Evolutionary conservation across 2,888 invertebrate species (phyloP).

Genomic region (Timema podura): DNA sequence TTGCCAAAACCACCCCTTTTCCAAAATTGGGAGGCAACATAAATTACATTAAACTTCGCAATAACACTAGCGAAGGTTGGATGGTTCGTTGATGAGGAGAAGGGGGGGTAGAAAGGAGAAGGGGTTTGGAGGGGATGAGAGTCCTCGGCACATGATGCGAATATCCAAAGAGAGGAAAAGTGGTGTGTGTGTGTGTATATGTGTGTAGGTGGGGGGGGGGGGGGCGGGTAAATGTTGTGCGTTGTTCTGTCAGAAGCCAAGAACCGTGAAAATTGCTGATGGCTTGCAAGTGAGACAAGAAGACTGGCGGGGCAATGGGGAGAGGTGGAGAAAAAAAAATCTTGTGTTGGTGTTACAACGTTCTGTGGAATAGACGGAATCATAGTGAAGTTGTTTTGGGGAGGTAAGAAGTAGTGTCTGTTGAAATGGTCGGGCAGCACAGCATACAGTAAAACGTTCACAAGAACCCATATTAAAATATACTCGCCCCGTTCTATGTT

Average conservation of each 20-base stretch:
- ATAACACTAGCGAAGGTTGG: constrained; percentile 5
- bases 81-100: not conserved
- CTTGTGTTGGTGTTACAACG: not conserved
- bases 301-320: not conserved
- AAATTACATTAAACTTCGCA: constrained; percentile 17
- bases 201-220: too few relatives aligned
- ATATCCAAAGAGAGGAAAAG: not conserved
- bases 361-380: too few relatives aligned
- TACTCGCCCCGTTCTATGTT: too few relatives aligned
- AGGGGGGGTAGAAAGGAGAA: not conserved
- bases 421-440: too few relatives aligned
- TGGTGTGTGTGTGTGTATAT: too few relatives aligned
- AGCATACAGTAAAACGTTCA: too few relatives aligned
- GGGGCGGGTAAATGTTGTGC: too few relatives aligned
- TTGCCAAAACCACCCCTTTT: too few relatives aligned
- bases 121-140: not conserved
- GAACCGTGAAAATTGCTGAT: constrained; percentile 17
- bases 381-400: too few relatives aligned
- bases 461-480: too few relatives aligned
- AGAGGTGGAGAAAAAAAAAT: not conserved
- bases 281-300: not conserved
- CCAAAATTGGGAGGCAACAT: constrained; percentile 8
- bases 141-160: not conserved
- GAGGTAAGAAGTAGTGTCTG: too few relatives aligned
- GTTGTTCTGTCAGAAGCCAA: constrained; percentile 10